Base-by-base conservation (phyloP, 30 jellyfish, hydroid and myxozoan species). In the Cassiopea xamachana region DNA sequence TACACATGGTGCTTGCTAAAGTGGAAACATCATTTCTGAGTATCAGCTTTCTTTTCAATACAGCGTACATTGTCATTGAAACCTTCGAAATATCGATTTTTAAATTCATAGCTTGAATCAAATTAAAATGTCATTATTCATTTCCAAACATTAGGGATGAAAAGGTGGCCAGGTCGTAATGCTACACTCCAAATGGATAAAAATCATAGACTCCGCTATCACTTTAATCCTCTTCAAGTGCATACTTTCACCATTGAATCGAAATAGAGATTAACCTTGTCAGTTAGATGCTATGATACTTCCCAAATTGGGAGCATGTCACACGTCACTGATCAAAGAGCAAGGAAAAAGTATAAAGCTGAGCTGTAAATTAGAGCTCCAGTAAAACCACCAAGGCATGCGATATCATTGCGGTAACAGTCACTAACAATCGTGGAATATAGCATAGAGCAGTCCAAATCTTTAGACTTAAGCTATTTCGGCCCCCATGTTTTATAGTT, bases 211-310 rank as follows among this genome's bases (percentile, higher is more conserved):
- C 39, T 6, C 55, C 80, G 18, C 6, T 55, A 71, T 19, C 6
- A 2, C 15, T 71, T 19, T 71, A 19, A 43, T 43, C 58, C 80
- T 19, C 51, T 43, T 71, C 80, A 71, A 71, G 80, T 71, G 80
- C 39, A 17, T 71, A 7, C 51, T 19, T 43, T 71, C 1, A 71
- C 80, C 80, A 71, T 9, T 19, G 3, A 10, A 1, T 71, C 47
- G 19, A 4, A 2, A 5, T 71, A 8, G 3, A 71, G 72, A 76
- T 76, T 76, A 76, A 79, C 88, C 75, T 79, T 15, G 77, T 27
- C 75, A 2, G 47, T 67, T 76, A 68, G 45, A 74, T 61, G n/a
- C 51, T 48, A 46, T 75, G 84, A 75, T 75, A 44, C 71, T 73
- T 7, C 81, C 55, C 45, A 16, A 15, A 69, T 6, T 6, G n/a